Evolutionary conservation across 2,797 vertebrate genomes (phyloP).

Genomic region (Percopsis omiscomaycus): DNA sequence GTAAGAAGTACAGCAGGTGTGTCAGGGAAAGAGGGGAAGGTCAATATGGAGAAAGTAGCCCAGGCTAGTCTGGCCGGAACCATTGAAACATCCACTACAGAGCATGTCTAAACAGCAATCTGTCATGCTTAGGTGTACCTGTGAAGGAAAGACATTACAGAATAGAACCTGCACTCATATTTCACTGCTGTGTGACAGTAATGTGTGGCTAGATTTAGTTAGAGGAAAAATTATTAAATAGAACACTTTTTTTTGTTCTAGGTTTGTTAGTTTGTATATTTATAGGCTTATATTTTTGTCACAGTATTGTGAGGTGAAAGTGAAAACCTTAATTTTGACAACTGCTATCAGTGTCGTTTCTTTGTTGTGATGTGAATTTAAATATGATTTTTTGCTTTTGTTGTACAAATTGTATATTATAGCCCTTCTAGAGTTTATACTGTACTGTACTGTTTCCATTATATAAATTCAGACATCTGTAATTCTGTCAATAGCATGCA

Average conservation of each 20-base stretch:
- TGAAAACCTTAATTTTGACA: conserved; percentile 23
- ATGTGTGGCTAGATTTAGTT: conserved; percentile 56
- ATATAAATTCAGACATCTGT: no score
- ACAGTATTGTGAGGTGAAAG: conserved; percentile 31
- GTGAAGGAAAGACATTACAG: conserved; percentile 41
- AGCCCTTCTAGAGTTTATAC: no score
- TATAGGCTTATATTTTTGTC: conserved; percentile 38
- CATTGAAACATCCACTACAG: conserved; percentile 87
- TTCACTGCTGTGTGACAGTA: conserved; percentile 47
- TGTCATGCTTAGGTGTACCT: conserved; percentile 15
- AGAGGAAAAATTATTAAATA: no score
- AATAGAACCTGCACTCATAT: conserved; percentile 33
- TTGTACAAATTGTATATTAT: conserved; percentile 6
- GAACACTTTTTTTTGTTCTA: conserved; percentile 5
- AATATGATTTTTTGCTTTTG: conserved; percentile 26
- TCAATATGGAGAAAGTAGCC: conserved; percentile 87
- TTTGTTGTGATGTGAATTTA: conserved; percentile 16
- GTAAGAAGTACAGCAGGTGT: conserved; percentile 82
- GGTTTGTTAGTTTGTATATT: neutral
- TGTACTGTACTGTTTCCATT: no score
- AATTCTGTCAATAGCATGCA: no score
- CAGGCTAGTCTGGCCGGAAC: conserved; percentile 94
- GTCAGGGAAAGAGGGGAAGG: conserved; percentile 77
- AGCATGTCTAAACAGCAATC: conserved; percentile 77
- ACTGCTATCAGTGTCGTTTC: neutral